Evolutionary conservation across 2,888 invertebrate genomes (phyloP), one percentile per base, ranked within the genome.

Genomic region (Lepidocyrtoides sp.): DNA sequence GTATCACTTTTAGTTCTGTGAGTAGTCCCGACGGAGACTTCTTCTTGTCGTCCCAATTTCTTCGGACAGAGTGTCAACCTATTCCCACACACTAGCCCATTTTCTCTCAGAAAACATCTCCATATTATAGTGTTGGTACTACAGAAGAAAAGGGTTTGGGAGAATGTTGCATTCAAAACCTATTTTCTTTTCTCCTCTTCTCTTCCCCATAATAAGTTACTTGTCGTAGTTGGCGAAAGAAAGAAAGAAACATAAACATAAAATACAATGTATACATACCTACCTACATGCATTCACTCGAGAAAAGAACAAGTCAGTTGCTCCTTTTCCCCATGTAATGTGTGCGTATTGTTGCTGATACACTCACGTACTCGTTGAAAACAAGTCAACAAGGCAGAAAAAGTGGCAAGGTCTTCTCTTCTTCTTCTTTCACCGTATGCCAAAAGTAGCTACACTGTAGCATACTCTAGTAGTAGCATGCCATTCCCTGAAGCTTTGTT

Each of bases 21-120:
- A 77, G 63, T 75, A 72, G 72, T 89, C 89, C 89, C 89, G 77
- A 84, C 77, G 89, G 89, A 89, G 75, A 60, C 60, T 89, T 83
- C 82, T 83, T 60, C 89, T 57, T 89, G 89, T 89, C 89, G 75
- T 75, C 84, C 89, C 89, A 89, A 83, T 89, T 89, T 89, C 77
- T 51, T 75, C 48, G 60, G 89, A 89, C 89, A 89, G 84, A 89
- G 89, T 89, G 89, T 89, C 89, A 84, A 77, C 83, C 77, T 84
- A 77, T 77, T 89, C 77, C 81, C 66, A 66, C 66, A 66, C 5
- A 14, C 5, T 29, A 32, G 32, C 66, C 29, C 60, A 60, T 26
- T 60, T 23, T 26, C 63, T 10, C 29, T 29, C 63, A 14, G 2
- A 66, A 66, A n/a, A 66, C 36, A 36, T 36, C 32, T n/a, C 17